Percentiles rank a stretch among this genome's conserved stretches.
These are phyloP conservation scores for Chroicocephalus ridibundus DNA, from an alignment of 2,113 vertebrate species.

Conservation along the genomic window DNA sequence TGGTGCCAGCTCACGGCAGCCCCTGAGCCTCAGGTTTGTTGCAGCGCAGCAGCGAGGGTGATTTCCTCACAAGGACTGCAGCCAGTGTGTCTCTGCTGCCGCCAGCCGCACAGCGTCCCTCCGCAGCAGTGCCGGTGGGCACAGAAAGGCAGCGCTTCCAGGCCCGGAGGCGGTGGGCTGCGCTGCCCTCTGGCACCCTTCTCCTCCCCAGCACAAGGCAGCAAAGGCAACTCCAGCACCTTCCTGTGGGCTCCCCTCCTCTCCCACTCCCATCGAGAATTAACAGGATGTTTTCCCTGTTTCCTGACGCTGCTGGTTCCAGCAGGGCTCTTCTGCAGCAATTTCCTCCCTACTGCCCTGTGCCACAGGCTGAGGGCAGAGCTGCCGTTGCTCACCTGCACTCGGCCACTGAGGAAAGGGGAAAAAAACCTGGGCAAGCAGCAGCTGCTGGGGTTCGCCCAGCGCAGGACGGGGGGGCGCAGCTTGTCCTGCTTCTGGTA, in stretches of 20 bases:
- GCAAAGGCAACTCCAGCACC: no score
- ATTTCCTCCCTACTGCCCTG: no score
- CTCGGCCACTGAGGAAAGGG: background rate
- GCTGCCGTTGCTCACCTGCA: no score
- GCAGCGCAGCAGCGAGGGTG: background rate
- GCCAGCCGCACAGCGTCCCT: fast-evolving
- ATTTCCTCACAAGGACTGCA: background rate
- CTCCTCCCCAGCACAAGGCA: background rate
- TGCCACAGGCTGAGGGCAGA: background rate
- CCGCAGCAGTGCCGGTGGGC: no score
- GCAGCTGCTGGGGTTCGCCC: fast-evolving
- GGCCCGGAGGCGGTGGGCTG: fast-evolving
- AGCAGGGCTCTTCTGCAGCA: background rate
- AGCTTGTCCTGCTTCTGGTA: background rate
- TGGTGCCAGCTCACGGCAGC: background rate
- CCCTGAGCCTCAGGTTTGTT: background rate
- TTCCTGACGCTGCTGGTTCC: fast-evolving
- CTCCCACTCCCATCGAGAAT: no score
- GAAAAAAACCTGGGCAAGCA: fast-evolving
- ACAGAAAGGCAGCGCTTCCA: fast-evolving
- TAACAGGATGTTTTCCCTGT: fast-evolving
- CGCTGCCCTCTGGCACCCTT: background rate
- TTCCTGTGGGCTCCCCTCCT: background rate
- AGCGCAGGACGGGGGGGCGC: background rate
- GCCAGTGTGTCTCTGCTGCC: no score